Percentiles rank a stretch among this genome's conserved stretches.
Evolutionary conservation across 2,888 invertebrate species (phyloP).

Genomic region (Anorthoa munda): DNA sequence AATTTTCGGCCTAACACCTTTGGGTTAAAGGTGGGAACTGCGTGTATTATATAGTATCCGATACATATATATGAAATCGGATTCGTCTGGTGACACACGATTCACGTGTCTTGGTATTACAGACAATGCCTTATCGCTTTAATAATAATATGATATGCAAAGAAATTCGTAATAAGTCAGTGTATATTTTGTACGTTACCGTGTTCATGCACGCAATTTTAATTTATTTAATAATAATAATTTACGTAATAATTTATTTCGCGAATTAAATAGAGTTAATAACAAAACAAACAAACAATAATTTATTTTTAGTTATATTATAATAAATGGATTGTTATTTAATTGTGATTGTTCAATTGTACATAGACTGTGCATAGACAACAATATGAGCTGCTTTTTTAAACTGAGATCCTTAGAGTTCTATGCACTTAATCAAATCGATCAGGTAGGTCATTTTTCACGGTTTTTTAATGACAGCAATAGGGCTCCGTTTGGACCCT

Average conservation of each 20-base stretch:
- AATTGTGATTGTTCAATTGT: neutral
- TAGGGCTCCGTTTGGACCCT: too few relatives aligned
- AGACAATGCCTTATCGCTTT: constrained; percentile 40
- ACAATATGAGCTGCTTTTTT: neutral
- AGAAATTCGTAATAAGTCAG: constrained; percentile 49
- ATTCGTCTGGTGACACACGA: constrained; percentile 49
- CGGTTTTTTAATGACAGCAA: too few relatives aligned
- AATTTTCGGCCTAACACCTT: constrained; percentile 11
- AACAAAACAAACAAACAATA: too few relatives aligned
- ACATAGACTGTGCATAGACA: too few relatives aligned
- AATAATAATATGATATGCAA: constrained; percentile 41
- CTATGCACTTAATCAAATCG: too few relatives aligned
- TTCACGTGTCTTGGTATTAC: constrained; percentile 52
- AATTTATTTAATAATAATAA: constrained; percentile 6
- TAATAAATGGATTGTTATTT: constrained; percentile 6
- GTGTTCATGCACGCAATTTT: constrained; percentile 23
- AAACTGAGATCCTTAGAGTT: too few relatives aligned
- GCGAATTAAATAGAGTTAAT: too few relatives aligned
- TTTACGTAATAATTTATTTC: neutral
- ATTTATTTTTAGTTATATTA: too few relatives aligned
- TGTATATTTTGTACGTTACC: constrained; percentile 27
- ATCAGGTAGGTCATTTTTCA: too few relatives aligned
- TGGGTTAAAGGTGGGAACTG: constrained; percentile 15
- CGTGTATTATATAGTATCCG: constrained; percentile 11
- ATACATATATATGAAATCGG: constrained; percentile 52